Evolutionary conservation across 2,797 vertebrate species (phyloP).

Genomic region (Halcyon smyrnensis): DNA sequence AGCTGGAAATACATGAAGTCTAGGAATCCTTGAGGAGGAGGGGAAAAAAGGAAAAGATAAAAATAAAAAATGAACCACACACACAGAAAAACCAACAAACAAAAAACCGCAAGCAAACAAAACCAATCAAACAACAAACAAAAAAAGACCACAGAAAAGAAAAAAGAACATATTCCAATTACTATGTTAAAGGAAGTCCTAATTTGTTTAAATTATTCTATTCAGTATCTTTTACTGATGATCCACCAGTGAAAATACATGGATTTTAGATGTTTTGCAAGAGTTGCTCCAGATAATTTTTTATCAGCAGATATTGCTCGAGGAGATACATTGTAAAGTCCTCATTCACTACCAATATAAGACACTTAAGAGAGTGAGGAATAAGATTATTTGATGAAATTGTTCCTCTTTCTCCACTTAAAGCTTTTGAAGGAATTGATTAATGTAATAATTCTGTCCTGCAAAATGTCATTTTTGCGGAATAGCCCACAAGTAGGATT

Average conservation of each 20-base stretch:
- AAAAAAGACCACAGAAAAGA: accelerated
- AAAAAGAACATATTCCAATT: background rate
- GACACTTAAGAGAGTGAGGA: background rate
- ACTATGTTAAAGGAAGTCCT: background rate
- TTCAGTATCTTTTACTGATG: background rate
- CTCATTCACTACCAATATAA: background rate
- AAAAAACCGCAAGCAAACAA: too few relatives aligned
- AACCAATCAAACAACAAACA: background rate
- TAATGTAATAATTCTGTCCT: background rate
- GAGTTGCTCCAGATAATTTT: background rate
- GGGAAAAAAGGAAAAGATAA: too few relatives aligned
- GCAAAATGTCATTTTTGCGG: background rate
- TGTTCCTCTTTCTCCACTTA: background rate
- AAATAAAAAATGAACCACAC: background rate
- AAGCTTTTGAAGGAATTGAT: background rate
- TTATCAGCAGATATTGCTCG: background rate
- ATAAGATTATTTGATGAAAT: background rate
- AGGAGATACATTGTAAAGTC: background rate
- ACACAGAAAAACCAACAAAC: too few relatives aligned
- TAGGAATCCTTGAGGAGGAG: background rate
- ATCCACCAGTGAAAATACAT: background rate
- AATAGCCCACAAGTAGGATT: background rate
- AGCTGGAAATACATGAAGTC: background rate
- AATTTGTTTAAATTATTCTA: background rate
- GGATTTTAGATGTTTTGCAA: background rate